Evolutionary conservation across 2,113 vertebrate species (phyloP).

Genomic region (Spea multiplicata): DNA sequence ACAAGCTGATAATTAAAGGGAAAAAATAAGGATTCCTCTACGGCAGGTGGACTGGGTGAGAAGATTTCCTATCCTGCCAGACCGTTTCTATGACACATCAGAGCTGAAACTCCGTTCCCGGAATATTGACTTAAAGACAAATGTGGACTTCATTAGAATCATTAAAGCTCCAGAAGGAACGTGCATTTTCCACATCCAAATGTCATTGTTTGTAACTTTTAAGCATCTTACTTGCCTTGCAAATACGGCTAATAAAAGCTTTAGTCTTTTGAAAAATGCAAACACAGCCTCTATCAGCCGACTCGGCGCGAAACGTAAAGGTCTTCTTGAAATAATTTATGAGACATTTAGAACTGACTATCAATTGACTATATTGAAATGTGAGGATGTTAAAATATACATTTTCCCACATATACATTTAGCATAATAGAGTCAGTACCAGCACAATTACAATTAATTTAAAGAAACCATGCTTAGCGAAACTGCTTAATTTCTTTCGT

Average conservation of each 20-base stretch:
- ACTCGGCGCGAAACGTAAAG: slow-evolving; percentile 51
- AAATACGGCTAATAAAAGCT: slow-evolving; percentile 47
- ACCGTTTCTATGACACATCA: too few species aligned
- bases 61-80: neutral
- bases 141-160: slow-evolving; percentile 8
- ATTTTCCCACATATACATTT: slow-evolving; percentile 46
- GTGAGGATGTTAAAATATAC: slow-evolving; percentile 48
- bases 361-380: slow-evolving; percentile 51
- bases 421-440: neutral
- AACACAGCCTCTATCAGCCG: slow-evolving; percentile 47
- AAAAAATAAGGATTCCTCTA: too few species aligned
- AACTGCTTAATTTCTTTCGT: neutral
- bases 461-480: neutral
- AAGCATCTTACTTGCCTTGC: neutral
- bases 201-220: slow-evolving; percentile 42
- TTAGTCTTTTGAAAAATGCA: slow-evolving; percentile 51
- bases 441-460: neutral
- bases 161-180: neutral
- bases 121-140: neutral
- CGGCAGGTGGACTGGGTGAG: too few species aligned
- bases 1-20: too few species aligned
- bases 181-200: slow-evolving; percentile 1
- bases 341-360: slow-evolving; percentile 54
- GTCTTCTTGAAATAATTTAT: slow-evolving; percentile 62
- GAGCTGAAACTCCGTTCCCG: too few species aligned